Conservation (phyloP, 2,797 vertebrate genomes). For the Lateolabrax maculatus region DNA sequence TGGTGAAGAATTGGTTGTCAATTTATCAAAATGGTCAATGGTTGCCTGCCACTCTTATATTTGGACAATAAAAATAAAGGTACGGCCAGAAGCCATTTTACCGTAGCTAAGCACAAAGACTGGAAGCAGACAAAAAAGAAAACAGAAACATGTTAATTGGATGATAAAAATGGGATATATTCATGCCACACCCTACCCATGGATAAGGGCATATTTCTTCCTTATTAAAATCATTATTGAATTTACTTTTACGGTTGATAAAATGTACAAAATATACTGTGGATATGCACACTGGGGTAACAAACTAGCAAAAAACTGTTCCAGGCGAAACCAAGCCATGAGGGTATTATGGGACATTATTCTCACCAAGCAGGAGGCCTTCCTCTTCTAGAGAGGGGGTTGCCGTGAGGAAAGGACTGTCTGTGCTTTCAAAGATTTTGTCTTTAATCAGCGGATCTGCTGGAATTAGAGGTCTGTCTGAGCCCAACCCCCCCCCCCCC, state of each 20-base stretch:
- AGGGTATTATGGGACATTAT: slow-evolving; percentile 51
- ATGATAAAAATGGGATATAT: too few species aligned
- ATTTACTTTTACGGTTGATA: slow-evolving; percentile 3
- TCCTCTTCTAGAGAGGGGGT: slow-evolving; percentile 39
- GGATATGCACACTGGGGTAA: neutral
- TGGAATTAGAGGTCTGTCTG: slow-evolving; percentile 76
- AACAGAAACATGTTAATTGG: too few species aligned
- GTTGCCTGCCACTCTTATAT: too few species aligned
- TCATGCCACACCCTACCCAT: neutral
- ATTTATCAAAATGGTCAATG: too few species aligned
- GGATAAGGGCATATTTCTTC: neutral
- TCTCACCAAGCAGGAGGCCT: slow-evolving; percentile 50
- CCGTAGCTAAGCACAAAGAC: too few species aligned
- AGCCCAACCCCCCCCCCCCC: slow-evolving; percentile 31
- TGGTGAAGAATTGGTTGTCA: too few species aligned
- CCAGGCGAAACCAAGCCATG: slow-evolving; percentile 9
- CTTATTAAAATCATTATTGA: neutral
- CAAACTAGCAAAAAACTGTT: slow-evolving; percentile 25
- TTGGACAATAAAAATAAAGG: too few species aligned
- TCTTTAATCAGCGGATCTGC: slow-evolving; percentile 75
- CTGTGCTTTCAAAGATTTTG: slow-evolving; percentile 74
- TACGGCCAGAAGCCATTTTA: too few species aligned
- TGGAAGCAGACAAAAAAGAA: too few species aligned
- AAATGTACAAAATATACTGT: slow-evolving; percentile 1
- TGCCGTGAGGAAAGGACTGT: slow-evolving; percentile 52